Conservation (phyloP, 23 tunicate genomes). For the Oikopleura dioica region DNA sequence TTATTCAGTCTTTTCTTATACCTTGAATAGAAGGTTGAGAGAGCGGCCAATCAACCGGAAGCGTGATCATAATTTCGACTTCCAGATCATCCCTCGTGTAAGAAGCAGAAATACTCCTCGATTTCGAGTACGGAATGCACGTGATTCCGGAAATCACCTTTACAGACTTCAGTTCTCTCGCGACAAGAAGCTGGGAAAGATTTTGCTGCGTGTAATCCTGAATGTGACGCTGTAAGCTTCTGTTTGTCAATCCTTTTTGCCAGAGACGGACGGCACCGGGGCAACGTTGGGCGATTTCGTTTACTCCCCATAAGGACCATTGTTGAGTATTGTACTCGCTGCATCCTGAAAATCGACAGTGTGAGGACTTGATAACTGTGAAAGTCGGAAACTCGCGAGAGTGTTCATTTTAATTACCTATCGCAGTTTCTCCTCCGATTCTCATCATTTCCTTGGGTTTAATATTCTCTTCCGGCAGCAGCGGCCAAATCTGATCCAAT, state of each 20-base stretch:
- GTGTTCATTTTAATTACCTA: too few species aligned
- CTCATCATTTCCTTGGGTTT: too few species aligned
- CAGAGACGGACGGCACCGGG: slow-evolving; percentile 9
- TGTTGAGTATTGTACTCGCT: background rate
- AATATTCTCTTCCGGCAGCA: background rate
- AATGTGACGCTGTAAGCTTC: slow-evolving; percentile 13
- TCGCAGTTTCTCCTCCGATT: too few species aligned
- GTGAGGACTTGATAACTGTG: too few species aligned
- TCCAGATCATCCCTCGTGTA: slow-evolving; percentile 39
- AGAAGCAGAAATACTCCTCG: slow-evolving; percentile 41
- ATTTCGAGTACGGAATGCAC: slow-evolving; percentile 19
- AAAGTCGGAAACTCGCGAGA: too few species aligned
- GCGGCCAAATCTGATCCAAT: background rate
- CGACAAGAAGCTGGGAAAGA: slow-evolving; percentile 28
- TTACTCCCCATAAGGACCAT: background rate
- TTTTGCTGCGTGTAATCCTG: slow-evolving; percentile 30
- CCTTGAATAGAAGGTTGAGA: slow-evolving; percentile 27
- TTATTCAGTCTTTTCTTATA: too few species aligned
- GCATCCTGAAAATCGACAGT: too few species aligned
- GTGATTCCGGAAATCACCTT: background rate
- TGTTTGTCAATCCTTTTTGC: slow-evolving; percentile 1
- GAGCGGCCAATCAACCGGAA: slow-evolving; percentile 43
- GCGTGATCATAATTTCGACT: slow-evolving; percentile 38
- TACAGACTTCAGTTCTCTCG: slow-evolving; percentile 30
- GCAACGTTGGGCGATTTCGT: background rate